Percentiles rank a stretch among this genome's conserved stretches.
Evolutionary conservation across 2,113 vertebrate genomes (phyloP).

Genomic region (Aythya baeri): DNA sequence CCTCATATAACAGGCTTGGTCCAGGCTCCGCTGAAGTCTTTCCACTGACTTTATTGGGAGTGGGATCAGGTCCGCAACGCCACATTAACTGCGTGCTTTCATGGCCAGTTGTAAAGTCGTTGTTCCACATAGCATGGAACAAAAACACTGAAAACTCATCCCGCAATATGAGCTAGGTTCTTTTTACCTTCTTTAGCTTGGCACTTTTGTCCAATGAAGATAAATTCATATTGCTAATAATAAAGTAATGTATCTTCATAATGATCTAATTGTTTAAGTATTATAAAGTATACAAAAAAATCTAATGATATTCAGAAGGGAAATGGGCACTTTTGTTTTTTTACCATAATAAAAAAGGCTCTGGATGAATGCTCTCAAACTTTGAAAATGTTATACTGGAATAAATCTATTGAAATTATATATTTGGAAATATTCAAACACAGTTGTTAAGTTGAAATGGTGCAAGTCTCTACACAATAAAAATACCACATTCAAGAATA

Average conservation of each 20-base stretch:
- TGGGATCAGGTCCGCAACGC: background rate
- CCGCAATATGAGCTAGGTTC: background rate
- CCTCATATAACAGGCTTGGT: background rate
- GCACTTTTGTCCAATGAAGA: background rate
- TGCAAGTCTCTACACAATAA: background rate
- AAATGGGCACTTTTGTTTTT: background rate
- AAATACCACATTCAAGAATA: background rate
- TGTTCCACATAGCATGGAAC: background rate
- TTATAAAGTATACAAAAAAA: background rate
- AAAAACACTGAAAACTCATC: background rate
- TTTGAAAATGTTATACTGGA: background rate
- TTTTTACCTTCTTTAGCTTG: background rate
- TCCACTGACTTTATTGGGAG: conserved; percentile 15
- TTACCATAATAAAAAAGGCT: background rate
- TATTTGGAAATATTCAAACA: background rate
- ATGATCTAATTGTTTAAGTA: background rate
- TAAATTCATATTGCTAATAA: background rate
- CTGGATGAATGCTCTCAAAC: background rate
- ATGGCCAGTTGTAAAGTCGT: background rate
- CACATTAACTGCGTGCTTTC: background rate
- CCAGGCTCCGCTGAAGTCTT: conserved; percentile 20
- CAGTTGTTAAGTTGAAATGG: background rate
- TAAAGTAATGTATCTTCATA: background rate
- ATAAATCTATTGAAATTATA: background rate
- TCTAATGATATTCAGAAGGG: background rate